Conservation (phyloP, 2,888 invertebrate species). For the Xestia c-nigrum region DNA sequence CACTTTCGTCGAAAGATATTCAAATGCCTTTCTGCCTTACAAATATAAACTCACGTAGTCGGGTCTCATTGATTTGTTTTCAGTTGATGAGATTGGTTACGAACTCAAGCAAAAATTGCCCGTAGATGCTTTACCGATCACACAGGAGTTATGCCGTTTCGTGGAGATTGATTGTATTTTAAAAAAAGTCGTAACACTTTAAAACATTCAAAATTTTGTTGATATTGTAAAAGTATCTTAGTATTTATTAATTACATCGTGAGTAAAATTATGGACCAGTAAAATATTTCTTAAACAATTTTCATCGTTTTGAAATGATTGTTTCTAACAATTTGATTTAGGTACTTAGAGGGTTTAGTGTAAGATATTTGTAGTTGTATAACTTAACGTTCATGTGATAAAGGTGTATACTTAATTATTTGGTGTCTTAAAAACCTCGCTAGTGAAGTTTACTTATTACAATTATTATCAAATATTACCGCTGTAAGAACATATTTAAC, state of each 20-base stretch:
- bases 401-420: slow-evolving; percentile 71
- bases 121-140: slow-evolving; percentile 22
- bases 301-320: slow-evolving; percentile 35
- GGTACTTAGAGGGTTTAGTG: slow-evolving; percentile 64
- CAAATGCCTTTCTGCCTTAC: slow-evolving; percentile 1
- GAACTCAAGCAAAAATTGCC: slow-evolving; percentile 16
- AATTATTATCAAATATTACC: slow-evolving; percentile 60
- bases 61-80: slow-evolving; percentile 5
- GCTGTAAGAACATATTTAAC: slow-evolving; percentile 60
- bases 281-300: slow-evolving; percentile 34
- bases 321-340: slow-evolving; percentile 52
- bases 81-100: slow-evolving; percentile 12
- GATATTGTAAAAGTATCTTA: slow-evolving; percentile 24
- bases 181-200: slow-evolving; percentile 12
- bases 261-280: slow-evolving; percentile 44
- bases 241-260: slow-evolving; percentile 44
- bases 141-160: slow-evolving; percentile 19
- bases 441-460: slow-evolving; percentile 63
- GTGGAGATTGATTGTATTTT: slow-evolving; percentile 18
- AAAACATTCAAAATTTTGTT: slow-evolving; percentile 9
- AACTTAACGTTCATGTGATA: slow-evolving; percentile 73
- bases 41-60: slow-evolving; percentile 3
- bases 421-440: slow-evolving; percentile 71
- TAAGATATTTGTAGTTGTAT: slow-evolving; percentile 61
- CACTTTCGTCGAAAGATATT: slow-evolving; percentile 19